Evolutionary conservation across 2,888 invertebrate species (phyloP).

Genomic region (Ypsolopha sequella): DNA sequence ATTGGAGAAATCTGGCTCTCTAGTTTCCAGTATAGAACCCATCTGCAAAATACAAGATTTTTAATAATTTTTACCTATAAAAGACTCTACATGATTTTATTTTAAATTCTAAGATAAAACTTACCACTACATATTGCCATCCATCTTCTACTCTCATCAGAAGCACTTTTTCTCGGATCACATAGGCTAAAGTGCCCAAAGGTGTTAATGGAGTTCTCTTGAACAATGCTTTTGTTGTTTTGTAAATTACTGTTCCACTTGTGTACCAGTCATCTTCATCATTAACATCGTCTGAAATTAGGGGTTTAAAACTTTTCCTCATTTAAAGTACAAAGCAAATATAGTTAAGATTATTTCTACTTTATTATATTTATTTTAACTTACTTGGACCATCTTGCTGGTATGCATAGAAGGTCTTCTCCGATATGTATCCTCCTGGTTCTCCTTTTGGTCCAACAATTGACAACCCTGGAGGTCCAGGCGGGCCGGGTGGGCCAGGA

Average conservation of each 20-base stretch:
- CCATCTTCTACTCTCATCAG: constrained; percentile 41
- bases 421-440: constrained; percentile 24
- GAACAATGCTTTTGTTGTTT: constrained; percentile 29
- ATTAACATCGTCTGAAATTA: not conserved
- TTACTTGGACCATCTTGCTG: constrained; percentile 7
- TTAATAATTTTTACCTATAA: not conserved
- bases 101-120: not conserved
- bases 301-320: not conserved
- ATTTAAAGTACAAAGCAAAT: not conserved
- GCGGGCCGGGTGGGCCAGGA: constrained; percentile 31
- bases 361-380: not conserved
- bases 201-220: constrained; percentile 38
- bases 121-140: constrained; percentile 47
- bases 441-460: constrained; percentile 43
- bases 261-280: constrained; percentile 36
- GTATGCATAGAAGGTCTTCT: constrained; percentile 11
- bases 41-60: constrained; percentile 13
- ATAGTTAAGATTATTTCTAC: not conserved
- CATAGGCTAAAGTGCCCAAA: constrained; percentile 48
- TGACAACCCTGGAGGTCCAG: constrained; percentile 33
- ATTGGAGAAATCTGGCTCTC: constrained; percentile 5
- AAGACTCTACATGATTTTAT: not conserved
- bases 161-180: constrained; percentile 43
- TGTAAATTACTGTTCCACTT: constrained; percentile 36
- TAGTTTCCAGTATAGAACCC: constrained; percentile 18